These are phyloP conservation scores for Chloroclystis v-ata DNA, from an alignment of 2,888 invertebrate genomes.

Conservation along the genomic window DNA sequence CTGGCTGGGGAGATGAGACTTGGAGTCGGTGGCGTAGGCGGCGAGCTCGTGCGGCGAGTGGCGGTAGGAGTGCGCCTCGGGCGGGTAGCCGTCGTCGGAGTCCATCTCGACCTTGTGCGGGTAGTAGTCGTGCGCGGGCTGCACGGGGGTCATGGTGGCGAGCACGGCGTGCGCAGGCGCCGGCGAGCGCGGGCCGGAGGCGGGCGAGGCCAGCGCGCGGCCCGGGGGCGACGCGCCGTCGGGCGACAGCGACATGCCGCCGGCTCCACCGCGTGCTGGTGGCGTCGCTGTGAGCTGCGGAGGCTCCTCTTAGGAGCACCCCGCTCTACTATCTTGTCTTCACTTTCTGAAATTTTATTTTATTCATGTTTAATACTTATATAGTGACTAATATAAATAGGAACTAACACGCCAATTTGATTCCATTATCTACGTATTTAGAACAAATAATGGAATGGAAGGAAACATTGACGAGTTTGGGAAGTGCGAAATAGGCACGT, in stretches of 20 bases:
- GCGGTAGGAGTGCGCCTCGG: conserved; percentile 79
- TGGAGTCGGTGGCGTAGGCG: conserved; percentile 75
- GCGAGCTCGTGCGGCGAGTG: conserved; percentile 75
- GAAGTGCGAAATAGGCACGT: too few relatives aligned
- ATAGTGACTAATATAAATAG: too few relatives aligned
- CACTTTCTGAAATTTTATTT: conserved; percentile 53
- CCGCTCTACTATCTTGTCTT: conserved; percentile 56
- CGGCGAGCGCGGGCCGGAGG: conserved; percentile 77
- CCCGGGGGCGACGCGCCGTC: conserved; percentile 62
- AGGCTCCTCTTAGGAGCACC: conserved; percentile 65
- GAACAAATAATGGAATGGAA: too few relatives aligned
- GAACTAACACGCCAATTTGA: too few relatives aligned
- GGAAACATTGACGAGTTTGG: too few relatives aligned
- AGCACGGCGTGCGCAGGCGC: conserved; percentile 85
- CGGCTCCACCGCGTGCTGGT: conserved; percentile 34
- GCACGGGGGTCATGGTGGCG: conserved; percentile 91
- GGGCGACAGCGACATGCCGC: conserved; percentile 73
- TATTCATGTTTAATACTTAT: too few relatives aligned
- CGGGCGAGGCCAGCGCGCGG: conserved; percentile 70
- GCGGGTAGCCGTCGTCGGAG: conserved; percentile 78
- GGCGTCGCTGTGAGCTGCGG: conserved; percentile 58
- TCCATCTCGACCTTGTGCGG: conserved; percentile 81
- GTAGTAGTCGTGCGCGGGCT: conserved; percentile 85
- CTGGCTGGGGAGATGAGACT: conserved; percentile 73
- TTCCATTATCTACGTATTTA: too few relatives aligned